Evolutionary conservation across 1,140 invertebrate species (phyloP), one percentile per base, ranked within the genome.

Genomic region (Lepidurus apus): DNA sequence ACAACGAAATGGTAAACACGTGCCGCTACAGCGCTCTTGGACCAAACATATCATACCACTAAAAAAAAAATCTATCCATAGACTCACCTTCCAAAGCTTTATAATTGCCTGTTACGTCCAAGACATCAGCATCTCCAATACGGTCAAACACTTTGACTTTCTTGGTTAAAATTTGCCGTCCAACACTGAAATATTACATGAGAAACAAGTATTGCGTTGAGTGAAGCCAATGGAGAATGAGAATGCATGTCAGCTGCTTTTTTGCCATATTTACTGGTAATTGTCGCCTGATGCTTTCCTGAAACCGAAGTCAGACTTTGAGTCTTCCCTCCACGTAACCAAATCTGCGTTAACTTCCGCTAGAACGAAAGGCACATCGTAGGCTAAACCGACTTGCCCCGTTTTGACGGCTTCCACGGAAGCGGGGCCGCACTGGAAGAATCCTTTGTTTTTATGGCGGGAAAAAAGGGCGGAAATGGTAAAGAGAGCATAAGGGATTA

Each of bases 331-430:
- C 84, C 90, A 91, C 83, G 89, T 88, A 76, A 92, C 89, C 42
- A 91, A 85, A 82, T 94, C 93, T 5, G 92, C 91, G 83, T 94
- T 94, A 5, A 95, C 90, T 85, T 93, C 91, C 73, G 91, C 89
- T 84, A 92, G 92, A 47, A 93, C 89, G 84, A 93, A 94, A 1
- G 89, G 88, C 1, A 89, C 90, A 82, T 94, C 93, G 82, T 91
- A 94, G 77, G 89, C 86, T 77, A 91, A 89, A 43, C 91, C 91
- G 21, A 93, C 89, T 84, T 93, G 90, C 9, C 93, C 93, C 76
- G 89, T 87, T 43, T 90, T 87, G 0, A 95, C 89, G 45, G 93
- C 93, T 77, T 87, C 88, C 26, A 91, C 81, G 0, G 90, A 89
- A 0, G 90, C 88, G 42, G 91, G 91, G 0, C 91, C 91, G 78